A percentile compares a stretch with the other conserved stretches of the same genome.
phyloP scores from a whole-genome alignment of 2,797 vertebrate genomes.

The Coilia nasus region DNA sequence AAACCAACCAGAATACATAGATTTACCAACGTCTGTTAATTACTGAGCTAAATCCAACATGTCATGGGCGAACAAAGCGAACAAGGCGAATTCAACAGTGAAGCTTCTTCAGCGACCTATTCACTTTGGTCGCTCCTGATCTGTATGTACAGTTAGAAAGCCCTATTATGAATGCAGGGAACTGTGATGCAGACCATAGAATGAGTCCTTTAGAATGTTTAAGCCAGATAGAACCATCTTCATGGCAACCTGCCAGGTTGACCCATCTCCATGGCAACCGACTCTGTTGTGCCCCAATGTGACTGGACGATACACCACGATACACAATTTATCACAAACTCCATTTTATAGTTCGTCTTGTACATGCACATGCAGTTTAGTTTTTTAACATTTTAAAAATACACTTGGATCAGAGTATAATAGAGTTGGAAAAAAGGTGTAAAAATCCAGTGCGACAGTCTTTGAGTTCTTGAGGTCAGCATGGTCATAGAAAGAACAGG shows the following conservation, averaged over 20 bases:
- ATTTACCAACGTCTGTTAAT: too few species aligned
- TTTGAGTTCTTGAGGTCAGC: slow-evolving; percentile 79
- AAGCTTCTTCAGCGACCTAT: too few species aligned
- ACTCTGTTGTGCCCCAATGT: slow-evolving; percentile 59
- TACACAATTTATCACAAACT: slow-evolving; percentile 66
- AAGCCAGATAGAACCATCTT: background rate
- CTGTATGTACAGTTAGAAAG: too few species aligned
- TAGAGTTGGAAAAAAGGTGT: slow-evolving; percentile 68
- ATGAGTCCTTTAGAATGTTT: background rate
- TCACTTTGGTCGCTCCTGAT: too few species aligned
- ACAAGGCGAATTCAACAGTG: too few species aligned
- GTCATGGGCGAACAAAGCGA: too few species aligned
- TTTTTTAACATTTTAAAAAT: slow-evolving; percentile 62
- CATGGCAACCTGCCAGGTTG: background rate
- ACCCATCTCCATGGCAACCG: slow-evolving; percentile 22
- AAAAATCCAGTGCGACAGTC: slow-evolving; percentile 80
- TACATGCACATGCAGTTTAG: slow-evolving; percentile 80
- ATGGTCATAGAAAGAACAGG: slow-evolving; percentile 62
- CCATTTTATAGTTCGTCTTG: slow-evolving; percentile 58
- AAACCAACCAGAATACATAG: too few species aligned
- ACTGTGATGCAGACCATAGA: background rate
- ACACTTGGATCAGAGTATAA: slow-evolving; percentile 72
- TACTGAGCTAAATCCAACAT: too few species aligned
- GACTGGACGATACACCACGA: slow-evolving; percentile 64
- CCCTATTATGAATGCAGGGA: background rate